These are phyloP conservation scores for Phyllotreta striolata DNA, from an alignment of 2,888 invertebrate species.

Conservation along the genomic window DNA sequence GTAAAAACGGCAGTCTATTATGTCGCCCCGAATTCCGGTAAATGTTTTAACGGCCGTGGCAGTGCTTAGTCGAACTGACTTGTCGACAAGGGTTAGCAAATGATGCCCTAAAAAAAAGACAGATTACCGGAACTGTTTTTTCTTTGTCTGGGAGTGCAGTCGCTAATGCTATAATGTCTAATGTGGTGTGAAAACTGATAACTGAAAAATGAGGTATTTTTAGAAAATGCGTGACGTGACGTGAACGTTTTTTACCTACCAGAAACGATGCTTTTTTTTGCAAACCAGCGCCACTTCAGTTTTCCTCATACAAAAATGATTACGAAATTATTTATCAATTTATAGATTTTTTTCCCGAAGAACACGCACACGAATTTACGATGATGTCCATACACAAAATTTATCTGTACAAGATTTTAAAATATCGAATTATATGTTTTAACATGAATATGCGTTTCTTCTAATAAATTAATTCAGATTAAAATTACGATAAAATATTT, in stretches of 20 bases:
- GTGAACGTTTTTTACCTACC: no score
- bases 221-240: no score
- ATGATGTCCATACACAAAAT: background rate
- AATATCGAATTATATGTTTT: constrained; percentile 12
- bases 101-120: constrained; percentile 37
- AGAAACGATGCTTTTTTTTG: no score
- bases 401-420: constrained; percentile 10
- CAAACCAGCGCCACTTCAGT: no score
- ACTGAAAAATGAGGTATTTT: constrained; percentile 15
- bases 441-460: constrained; percentile 6
- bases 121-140: constrained; percentile 36
- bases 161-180: constrained; percentile 26
- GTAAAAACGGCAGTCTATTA: constrained; percentile 33
- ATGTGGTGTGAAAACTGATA: constrained; percentile 37
- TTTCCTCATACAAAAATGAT: no score
- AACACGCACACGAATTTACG: background rate
- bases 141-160: constrained; percentile 11
- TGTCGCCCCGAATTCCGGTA: constrained; percentile 32
- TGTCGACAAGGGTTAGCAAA: constrained; percentile 35
- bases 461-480: constrained; percentile 15
- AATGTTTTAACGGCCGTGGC: constrained; percentile 36
- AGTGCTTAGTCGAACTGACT: constrained; percentile 31
- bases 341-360: no score
- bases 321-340: no score
- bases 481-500: constrained; percentile 9